A percentile compares a stretch with the other conserved stretches of the same genome.
Evolutionary conservation across 2,888 invertebrate genomes (phyloP).

Genomic region (Nematopogon swammerdamellus): DNA sequence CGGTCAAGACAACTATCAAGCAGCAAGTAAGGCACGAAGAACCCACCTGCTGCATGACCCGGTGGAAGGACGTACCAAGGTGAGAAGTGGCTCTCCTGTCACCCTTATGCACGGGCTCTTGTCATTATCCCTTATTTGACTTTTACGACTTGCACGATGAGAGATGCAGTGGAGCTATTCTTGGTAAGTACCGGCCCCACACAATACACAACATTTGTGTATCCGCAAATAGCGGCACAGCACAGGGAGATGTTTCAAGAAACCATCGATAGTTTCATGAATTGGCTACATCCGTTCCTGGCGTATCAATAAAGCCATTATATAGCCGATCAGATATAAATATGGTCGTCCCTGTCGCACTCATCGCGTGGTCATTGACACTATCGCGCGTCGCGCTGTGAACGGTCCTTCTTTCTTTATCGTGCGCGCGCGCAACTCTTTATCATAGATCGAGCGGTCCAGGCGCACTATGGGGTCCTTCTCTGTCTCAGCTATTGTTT

Average conservation of each 20-base stretch:
- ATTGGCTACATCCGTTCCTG: not conserved
- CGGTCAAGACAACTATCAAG: no score
- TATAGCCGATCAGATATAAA: not conserved
- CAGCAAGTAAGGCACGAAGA: no score
- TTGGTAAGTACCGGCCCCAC: no score
- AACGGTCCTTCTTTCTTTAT: not conserved
- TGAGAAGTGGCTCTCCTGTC: no score
- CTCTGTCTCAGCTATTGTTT: not conserved
- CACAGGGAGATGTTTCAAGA: not conserved
- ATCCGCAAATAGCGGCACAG: not conserved
- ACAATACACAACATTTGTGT: not conserved
- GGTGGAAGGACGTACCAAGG: no score
- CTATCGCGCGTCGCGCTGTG: not conserved
- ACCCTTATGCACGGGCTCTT: no score
- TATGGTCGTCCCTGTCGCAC: not conserved
- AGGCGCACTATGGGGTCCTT: not conserved
- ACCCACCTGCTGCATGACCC: no score
- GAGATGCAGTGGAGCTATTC: no score
- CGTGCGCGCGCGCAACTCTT: not conserved
- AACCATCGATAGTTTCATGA: not conserved
- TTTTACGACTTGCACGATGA: no score
- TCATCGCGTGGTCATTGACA: not conserved
- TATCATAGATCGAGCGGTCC: not conserved
- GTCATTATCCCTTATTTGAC: no score
- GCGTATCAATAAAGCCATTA: not conserved